A percentile compares a stretch with the other conserved stretches of the same genome.
These are phyloP conservation scores for Drosophila ercepeae DNA, from an alignment of 1,140 invertebrate species.

Conservation along the genomic window DNA sequence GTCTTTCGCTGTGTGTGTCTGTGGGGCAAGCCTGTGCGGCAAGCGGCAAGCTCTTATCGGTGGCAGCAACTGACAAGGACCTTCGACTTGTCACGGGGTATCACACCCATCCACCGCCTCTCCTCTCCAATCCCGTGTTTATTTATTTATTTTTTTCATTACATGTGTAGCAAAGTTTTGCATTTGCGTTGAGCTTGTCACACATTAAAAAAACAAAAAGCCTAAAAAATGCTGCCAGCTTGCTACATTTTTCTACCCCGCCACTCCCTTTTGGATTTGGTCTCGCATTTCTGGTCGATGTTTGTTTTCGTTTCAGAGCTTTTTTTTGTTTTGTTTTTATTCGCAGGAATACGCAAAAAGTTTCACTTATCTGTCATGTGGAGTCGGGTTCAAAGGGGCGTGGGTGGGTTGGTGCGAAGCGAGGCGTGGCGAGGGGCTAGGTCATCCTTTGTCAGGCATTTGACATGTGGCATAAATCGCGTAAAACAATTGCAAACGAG, in stretches of 20 bases:
- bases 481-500: slow-evolving; percentile 60
- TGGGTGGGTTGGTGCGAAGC: too few species aligned
- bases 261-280: not conserved
- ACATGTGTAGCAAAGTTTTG: slow-evolving; percentile 81
- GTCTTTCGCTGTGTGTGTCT: slow-evolving; percentile 5
- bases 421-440: not conserved
- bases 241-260: slow-evolving; percentile 7
- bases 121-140: slow-evolving; percentile 49
- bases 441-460: slow-evolving; percentile 70
- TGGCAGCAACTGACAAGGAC: slow-evolving; percentile 30
- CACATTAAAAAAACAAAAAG: slow-evolving; percentile 63
- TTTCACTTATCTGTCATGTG: slow-evolving; percentile 70
- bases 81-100: slow-evolving; percentile 31
- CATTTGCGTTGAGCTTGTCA: slow-evolving; percentile 73
- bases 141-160: slow-evolving; percentile 82
- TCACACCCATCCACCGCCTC: slow-evolving; percentile 1
- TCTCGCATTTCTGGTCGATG: slow-evolving; percentile 8
- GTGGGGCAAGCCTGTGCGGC: slow-evolving; percentile 32
- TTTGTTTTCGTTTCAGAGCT: slow-evolving; percentile 20
- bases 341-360: slow-evolving; percentile 45
- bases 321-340: slow-evolving; percentile 60
- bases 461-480: slow-evolving; percentile 79
- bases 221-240: slow-evolving; percentile 19
- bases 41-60: slow-evolving; percentile 50
- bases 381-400: slow-evolving; percentile 34